Conservation (phyloP, 1,140 invertebrate genomes). For the Meloidogyne hapla region DNA sequence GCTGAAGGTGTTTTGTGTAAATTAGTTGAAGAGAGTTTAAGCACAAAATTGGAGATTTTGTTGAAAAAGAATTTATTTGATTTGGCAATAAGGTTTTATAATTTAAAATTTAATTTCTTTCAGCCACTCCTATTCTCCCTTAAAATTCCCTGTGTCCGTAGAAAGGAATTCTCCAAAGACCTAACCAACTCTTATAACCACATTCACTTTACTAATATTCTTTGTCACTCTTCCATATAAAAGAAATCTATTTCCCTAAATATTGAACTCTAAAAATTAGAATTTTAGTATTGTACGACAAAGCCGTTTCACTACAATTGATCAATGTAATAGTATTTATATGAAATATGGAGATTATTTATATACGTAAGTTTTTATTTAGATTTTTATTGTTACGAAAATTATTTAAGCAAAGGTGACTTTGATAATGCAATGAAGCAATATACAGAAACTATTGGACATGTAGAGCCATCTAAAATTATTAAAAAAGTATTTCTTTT, state of each 20-base stretch:
- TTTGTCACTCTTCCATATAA: no score
- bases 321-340: slow-evolving; percentile 48
- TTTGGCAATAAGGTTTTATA: slow-evolving; percentile 51
- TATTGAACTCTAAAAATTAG: not conserved
- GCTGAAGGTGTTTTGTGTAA: slow-evolving; percentile 44
- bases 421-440: slow-evolving; percentile 58
- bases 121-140: not conserved
- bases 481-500: slow-evolving; percentile 51
- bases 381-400: not conserved
- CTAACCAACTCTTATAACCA: no score
- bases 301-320: slow-evolving; percentile 26
- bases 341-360: slow-evolving; percentile 62
- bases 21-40: slow-evolving; percentile 54
- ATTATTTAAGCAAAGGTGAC: slow-evolving; percentile 59
- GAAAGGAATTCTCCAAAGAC: no score
- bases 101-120: not conserved
- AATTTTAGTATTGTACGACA: slow-evolving; percentile 56
- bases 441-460: slow-evolving; percentile 60
- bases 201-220: no score
- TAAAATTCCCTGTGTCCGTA: no score
- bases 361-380: slow-evolving; percentile 45
- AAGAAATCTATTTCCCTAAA: no score
- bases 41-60: slow-evolving; percentile 57
- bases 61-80: slow-evolving; percentile 59
- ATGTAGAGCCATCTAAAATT: slow-evolving; percentile 60